A percentile compares a stretch with the other conserved stretches of the same genome.
Conservation (phyloP, 2,888 invertebrate species). For the Tipula vernalis region DNA sequence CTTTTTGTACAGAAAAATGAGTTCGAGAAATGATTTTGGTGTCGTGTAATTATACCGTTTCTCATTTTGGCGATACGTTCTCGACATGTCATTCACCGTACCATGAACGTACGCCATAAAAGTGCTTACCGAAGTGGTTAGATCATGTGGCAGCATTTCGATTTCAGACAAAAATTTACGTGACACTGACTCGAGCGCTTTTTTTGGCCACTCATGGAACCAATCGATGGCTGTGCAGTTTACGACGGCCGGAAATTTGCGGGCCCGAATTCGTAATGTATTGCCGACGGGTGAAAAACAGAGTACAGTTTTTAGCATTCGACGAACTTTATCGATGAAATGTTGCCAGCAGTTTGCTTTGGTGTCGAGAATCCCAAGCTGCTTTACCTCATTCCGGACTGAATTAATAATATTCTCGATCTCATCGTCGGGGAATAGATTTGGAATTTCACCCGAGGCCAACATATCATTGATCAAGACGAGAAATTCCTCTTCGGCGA, state of each 20-base stretch:
- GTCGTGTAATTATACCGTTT: slow-evolving; percentile 91
- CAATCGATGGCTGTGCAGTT: slow-evolving; percentile 93
- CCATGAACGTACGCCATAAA: slow-evolving; percentile 89
- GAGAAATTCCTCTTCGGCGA: slow-evolving; percentile 74
- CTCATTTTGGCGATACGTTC: slow-evolving; percentile 68
- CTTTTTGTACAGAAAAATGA: slow-evolving; percentile 71
- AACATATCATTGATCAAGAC: slow-evolving; percentile 88
- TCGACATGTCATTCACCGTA: slow-evolving; percentile 76
- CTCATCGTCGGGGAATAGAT: slow-evolving; percentile 82
- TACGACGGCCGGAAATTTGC: slow-evolving; percentile 88
- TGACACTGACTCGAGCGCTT: slow-evolving; percentile 83
- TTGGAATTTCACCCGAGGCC: slow-evolving; percentile 88
- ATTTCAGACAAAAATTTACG: slow-evolving; percentile 67
- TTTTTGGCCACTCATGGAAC: slow-evolving; percentile 95
- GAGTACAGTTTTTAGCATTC: slow-evolving; percentile 55
- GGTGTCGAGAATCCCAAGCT: slow-evolving; percentile 68
- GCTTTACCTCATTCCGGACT: slow-evolving; percentile 66
- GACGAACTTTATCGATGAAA: slow-evolving; percentile 81
- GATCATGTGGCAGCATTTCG: slow-evolving; percentile 50
- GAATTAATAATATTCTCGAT: slow-evolving; percentile 71
- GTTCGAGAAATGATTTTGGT: slow-evolving; percentile 89
- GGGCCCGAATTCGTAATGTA: slow-evolving; percentile 69
- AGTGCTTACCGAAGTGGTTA: slow-evolving; percentile 54
- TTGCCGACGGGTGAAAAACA: slow-evolving; percentile 94
- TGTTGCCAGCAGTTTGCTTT: slow-evolving; percentile 92